Percentiles rank a stretch among this genome's conserved stretches.
phyloP scores from a whole-genome alignment of 2,888 invertebrate species.

The Argyresthia albistria region DNA sequence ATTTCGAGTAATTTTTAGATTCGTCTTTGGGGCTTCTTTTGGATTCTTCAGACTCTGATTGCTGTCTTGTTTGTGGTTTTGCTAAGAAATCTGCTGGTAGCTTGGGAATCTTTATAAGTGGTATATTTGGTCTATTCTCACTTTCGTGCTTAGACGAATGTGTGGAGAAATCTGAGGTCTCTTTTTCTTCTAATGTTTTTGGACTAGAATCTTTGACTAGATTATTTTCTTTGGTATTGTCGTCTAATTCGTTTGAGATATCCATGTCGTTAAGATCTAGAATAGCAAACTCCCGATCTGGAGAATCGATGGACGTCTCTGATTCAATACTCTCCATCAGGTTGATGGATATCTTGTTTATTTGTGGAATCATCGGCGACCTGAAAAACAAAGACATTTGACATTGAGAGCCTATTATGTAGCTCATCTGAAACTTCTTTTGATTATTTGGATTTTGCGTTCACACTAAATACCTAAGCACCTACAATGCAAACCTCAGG shows the following conservation, averaged over 20 bases:
- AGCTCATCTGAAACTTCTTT: no score
- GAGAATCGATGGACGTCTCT: conserved; percentile 64
- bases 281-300: conserved; percentile 57
- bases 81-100: conserved; percentile 31
- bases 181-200: conserved; percentile 38
- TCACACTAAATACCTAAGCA: no score
- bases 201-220: conserved; percentile 13
- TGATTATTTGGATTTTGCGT: no score
- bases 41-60: conserved; percentile 46
- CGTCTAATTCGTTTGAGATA: conserved; percentile 13
- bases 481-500: no score
- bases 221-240: conserved; percentile 1
- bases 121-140: conserved; percentile 13
- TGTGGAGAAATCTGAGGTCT: conserved; percentile 33
- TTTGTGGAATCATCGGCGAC: conserved; percentile 62
- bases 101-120: conserved; percentile 56
- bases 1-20: conserved; percentile 22
- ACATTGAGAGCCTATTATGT: no score
- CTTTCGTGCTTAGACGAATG: conserved; percentile 6
- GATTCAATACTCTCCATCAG: conserved; percentile 69
- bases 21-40: conserved; percentile 31
- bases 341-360: conserved; percentile 65
- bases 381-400: conserved; percentile 22
- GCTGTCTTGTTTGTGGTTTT: conserved; percentile 27
- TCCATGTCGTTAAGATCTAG: conserved; percentile 51